Evolutionary conservation across 2,797 vertebrate species (phyloP).

Genomic region (Eulemur mongoz): DNA sequence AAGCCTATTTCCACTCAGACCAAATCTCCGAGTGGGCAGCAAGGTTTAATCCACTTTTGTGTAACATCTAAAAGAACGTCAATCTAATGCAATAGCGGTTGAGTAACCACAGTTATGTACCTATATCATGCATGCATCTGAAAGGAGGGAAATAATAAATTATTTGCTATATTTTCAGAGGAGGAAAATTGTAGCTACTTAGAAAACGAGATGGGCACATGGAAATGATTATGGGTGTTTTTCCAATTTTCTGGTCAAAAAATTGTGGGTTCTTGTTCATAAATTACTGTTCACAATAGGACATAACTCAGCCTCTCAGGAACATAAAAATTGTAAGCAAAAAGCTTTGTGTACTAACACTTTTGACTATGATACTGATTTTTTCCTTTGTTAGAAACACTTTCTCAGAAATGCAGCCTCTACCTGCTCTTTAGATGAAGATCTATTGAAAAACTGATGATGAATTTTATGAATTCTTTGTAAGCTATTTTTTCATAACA

Average conservation of each 20-base stretch:
- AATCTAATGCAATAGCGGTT: conserved; percentile 39
- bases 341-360: not conserved
- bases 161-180: conserved; percentile 26
- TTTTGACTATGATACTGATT: not conserved
- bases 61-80: conserved; percentile 60
- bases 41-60: conserved; percentile 73
- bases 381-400: not conserved
- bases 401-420: not conserved
- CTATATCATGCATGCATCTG: not conserved
- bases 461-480: not conserved
- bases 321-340: not conserved
- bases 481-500: not conserved
- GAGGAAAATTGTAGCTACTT: conserved; percentile 16
- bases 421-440: not conserved
- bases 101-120: conserved; percentile 46
- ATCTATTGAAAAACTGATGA: not conserved
- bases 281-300: conserved; percentile 36
- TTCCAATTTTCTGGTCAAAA: conserved; percentile 61
- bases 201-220: conserved; percentile 22
- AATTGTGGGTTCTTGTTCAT: conserved; percentile 34
- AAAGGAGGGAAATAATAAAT: conserved; percentile 17
- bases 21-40: conserved; percentile 53
- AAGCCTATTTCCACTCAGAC: conserved; percentile 47
- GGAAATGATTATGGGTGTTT: conserved; percentile 52
- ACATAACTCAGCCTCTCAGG: conserved; percentile 5